These are phyloP conservation scores for Xiphophorus birchmanni DNA, from an alignment of 2,797 vertebrate species.

Conservation along the genomic window DNA sequence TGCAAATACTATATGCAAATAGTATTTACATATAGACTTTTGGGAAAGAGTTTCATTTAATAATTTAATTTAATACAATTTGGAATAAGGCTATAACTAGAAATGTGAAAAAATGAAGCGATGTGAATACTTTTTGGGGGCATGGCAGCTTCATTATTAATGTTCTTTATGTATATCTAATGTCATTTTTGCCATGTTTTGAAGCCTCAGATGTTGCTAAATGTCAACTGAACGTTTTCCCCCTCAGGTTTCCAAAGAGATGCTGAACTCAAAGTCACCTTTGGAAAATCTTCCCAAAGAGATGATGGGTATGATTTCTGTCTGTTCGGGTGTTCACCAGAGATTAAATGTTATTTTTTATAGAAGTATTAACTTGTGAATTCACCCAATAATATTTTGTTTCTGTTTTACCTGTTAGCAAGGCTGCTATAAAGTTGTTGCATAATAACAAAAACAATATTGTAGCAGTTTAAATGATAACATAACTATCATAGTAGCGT, in stretches of 20 bases:
- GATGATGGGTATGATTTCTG: background rate
- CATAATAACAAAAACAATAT: background rate
- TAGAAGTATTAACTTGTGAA: background rate
- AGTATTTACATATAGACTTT: too few species aligned
- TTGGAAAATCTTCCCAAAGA: background rate
- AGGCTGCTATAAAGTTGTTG: background rate
- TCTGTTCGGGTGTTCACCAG: background rate
- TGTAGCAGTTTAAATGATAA: background rate
- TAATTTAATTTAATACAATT: too few species aligned
- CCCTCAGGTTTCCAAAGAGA: background rate
- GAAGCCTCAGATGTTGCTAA: background rate
- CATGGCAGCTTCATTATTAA: too few species aligned
- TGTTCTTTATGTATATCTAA: background rate
- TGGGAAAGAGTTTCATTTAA: too few species aligned
- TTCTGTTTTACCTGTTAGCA: background rate
- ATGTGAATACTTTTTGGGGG: too few species aligned
- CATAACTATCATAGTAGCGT: background rate
- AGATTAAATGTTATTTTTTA: background rate
- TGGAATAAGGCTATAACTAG: too few species aligned
- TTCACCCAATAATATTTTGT: background rate
- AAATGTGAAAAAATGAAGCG: too few species aligned
- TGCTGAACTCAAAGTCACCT: background rate
- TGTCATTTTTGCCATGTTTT: background rate
- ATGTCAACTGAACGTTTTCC: background rate
- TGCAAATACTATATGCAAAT: too few species aligned